phyloP scores from a whole-genome alignment of 1,140 invertebrate species.

The Littorina saxatilis region DNA sequence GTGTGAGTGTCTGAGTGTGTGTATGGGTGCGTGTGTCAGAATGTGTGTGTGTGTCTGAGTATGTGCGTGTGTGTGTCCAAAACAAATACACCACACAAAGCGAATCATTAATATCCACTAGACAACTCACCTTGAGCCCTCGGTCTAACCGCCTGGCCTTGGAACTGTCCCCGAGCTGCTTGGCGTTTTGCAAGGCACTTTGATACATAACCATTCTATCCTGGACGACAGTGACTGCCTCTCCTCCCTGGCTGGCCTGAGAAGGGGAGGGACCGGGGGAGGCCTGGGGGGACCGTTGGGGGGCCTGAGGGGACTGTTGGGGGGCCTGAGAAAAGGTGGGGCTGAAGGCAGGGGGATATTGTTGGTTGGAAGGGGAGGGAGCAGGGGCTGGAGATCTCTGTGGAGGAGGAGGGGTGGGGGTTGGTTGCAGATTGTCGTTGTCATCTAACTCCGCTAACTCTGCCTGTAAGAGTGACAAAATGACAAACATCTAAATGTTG shows the following conservation, averaged over 20 bases:
- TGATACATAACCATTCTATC: conserved; percentile 88
- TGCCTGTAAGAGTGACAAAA: too few relatives aligned
- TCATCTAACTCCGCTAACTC: conserved; percentile 70
- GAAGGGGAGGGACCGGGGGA: conserved; percentile 13
- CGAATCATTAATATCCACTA: too few relatives aligned
- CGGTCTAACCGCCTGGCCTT: conserved; percentile 81
- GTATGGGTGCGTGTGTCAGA: too few relatives aligned
- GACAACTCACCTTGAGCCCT: conserved; percentile 68
- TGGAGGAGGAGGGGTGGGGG: conserved; percentile 31
- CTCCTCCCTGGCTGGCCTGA: conserved; percentile 20
- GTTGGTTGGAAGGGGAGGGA: background rate
- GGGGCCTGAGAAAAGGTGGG: conserved; percentile 1
- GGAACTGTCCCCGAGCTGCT: conserved; percentile 82
- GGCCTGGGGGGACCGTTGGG: background rate
- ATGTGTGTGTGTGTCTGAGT: too few relatives aligned
- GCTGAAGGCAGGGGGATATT: conserved; percentile 4
- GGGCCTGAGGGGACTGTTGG: background rate
- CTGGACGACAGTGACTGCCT: conserved; percentile 78
- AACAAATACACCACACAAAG: too few relatives aligned
- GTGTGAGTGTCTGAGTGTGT: too few relatives aligned
- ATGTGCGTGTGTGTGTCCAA: too few relatives aligned
- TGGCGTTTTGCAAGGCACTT: conserved; percentile 86
- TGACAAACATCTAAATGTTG: too few relatives aligned
- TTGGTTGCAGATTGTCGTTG: conserved; percentile 44
- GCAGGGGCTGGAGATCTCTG: conserved; percentile 7